Evolutionary conservation across 53 echinoderm and acorn worm species (phyloP).

Genomic region (Paelopatides confundens): DNA sequence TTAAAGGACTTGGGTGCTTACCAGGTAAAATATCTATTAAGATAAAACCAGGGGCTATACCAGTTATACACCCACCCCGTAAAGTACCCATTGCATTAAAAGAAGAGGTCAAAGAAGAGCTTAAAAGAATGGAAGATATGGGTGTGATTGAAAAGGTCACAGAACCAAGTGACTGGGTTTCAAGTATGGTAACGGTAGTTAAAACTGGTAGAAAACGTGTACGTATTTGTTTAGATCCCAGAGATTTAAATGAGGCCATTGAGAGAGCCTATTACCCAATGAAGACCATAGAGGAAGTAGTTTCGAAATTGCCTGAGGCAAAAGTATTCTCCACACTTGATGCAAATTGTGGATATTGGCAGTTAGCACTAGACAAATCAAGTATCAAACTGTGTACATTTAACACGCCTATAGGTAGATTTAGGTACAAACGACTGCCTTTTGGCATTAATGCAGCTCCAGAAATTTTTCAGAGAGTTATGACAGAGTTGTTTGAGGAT

Average conservation of each 20-base stretch:
- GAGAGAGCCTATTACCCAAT: no score
- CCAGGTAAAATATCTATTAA: not conserved
- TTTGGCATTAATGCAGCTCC: constrained; percentile 64
- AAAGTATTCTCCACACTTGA: no score
- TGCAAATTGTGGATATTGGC: constrained; percentile 55
- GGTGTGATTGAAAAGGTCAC: constrained; percentile 17
- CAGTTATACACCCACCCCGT: not conserved
- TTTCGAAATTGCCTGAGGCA: no score
- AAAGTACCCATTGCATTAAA: not conserved
- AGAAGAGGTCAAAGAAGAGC: constrained; percentile 19
- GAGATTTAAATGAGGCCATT: no score
- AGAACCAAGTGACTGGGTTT: constrained; percentile 50
- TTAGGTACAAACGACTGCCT: constrained; percentile 44
- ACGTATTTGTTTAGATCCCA: no score
- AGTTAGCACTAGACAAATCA: constrained; percentile 44
- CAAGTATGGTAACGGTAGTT: constrained; percentile 13
- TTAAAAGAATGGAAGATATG: not conserved
- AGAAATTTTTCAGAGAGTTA: constrained; percentile 41
- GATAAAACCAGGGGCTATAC: not conserved
- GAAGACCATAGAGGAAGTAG: no score
- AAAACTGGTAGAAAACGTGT: no score
- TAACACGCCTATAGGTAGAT: constrained; percentile 58
- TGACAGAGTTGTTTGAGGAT: constrained; percentile 28
- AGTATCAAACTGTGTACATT: constrained; percentile 50
- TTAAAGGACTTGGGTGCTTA: constrained; percentile 9